phyloP scores from a whole-genome alignment of 1,140 invertebrate genomes.

The Ceratina calcarata region DNA sequence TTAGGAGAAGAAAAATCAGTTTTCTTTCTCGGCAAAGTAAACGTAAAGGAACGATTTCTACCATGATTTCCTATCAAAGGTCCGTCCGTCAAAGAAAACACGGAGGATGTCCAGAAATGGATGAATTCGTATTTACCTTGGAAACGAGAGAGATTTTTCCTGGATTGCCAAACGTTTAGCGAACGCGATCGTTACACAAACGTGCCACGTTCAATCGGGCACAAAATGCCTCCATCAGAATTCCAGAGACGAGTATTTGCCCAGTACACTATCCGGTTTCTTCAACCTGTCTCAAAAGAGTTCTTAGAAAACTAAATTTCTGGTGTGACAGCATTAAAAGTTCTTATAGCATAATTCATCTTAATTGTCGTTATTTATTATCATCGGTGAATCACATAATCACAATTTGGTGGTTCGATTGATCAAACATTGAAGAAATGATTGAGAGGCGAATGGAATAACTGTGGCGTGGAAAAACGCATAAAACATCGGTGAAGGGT shows the following conservation, averaged over 20 bases:
- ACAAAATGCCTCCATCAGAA: slow-evolving; percentile 19
- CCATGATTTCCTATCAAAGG: slow-evolving; percentile 34
- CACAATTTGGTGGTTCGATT: no score
- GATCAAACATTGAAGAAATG: no score
- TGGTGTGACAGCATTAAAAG: no score
- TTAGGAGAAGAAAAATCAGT: no score
- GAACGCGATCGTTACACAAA: slow-evolving; percentile 54
- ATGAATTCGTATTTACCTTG: slow-evolving; percentile 40
- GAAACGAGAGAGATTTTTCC: not conserved
- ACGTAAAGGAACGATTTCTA: not conserved
- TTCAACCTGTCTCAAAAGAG: no score
- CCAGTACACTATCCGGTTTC: no score
- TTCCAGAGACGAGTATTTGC: not conserved
- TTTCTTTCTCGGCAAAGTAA: no score
- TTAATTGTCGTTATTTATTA: no score
- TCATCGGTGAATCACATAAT: no score
- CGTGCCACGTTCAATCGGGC: slow-evolving; percentile 18
- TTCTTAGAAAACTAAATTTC: no score
- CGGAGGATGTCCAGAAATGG: slow-evolving; percentile 1
- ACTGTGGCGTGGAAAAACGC: not conserved
- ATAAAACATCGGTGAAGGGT: not conserved
- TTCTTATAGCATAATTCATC: no score
- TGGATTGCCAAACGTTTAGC: slow-evolving; percentile 57
- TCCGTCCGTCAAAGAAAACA: slow-evolving; percentile 11
- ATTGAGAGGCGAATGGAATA: no score